Evolutionary conservation across 2,888 invertebrate genomes (phyloP).

Genomic region (Spilarctia lutea): DNA sequence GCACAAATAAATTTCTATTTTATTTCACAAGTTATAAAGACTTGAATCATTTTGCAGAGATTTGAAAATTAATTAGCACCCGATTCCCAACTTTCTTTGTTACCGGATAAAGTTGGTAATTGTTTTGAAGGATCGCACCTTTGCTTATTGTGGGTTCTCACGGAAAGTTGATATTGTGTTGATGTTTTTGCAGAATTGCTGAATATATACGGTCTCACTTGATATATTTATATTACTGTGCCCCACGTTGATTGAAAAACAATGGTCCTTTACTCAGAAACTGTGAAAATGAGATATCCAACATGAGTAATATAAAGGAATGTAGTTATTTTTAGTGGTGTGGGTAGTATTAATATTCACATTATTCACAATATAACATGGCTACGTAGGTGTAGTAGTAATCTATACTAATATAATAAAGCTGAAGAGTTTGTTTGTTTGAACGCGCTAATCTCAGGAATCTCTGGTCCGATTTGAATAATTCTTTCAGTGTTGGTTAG

Average conservation of each 20-base stretch:
- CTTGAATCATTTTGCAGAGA: slow-evolving; percentile 33
- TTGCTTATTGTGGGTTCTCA: slow-evolving; percentile 30
- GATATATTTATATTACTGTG: neutral
- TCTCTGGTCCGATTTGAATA: too few species aligned
- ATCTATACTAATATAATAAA: too few species aligned
- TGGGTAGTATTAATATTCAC: neutral
- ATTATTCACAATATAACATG: neutral
- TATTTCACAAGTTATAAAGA: slow-evolving; percentile 34
- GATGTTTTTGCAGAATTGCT: neutral
- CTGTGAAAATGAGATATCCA: neutral
- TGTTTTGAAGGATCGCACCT: slow-evolving; percentile 27
- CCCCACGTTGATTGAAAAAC: slow-evolving; percentile 8
- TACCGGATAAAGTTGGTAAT: slow-evolving; percentile 45
- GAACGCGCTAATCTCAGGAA: too few species aligned
- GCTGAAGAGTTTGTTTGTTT: too few species aligned
- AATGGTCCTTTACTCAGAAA: neutral
- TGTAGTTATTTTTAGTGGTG: neutral
- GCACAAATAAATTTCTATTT: slow-evolving; percentile 22
- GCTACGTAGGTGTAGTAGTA: neutral
- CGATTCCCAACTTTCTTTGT: slow-evolving; percentile 48
- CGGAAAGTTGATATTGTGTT: slow-evolving; percentile 41
- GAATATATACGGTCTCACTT: neutral
- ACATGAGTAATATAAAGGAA: slow-evolving; percentile 16
- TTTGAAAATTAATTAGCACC: slow-evolving; percentile 47
- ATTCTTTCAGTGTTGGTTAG: too few species aligned